Percentiles rank a stretch among this genome's conserved stretches.
phyloP scores from a whole-genome alignment of 2,113 vertebrate species.

The Neolamprologus kungweensis region DNA sequence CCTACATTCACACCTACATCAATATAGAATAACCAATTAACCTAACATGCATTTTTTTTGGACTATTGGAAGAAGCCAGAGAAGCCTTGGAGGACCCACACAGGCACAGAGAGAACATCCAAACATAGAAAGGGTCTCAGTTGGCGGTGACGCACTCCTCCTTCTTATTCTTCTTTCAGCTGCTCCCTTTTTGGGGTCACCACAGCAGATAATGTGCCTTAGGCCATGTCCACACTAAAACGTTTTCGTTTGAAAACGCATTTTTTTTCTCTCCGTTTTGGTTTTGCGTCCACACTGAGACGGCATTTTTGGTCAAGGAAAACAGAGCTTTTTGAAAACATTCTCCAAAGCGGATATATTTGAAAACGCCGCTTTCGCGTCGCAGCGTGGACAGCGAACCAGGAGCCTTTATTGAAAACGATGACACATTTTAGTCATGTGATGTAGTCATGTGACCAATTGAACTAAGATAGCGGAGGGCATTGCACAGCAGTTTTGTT shows the following conservation, averaged over 20 bases:
- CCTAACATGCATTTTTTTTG: background rate
- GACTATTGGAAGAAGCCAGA: background rate
- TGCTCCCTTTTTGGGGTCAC: background rate
- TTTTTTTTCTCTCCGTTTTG: background rate
- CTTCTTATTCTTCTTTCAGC: background rate
- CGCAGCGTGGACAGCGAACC: rapidly evolving
- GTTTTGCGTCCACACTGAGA: background rate
- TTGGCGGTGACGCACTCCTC: background rate
- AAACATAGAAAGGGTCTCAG: background rate
- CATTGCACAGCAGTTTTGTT: background rate
- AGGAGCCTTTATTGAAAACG: background rate
- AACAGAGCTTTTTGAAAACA: background rate
- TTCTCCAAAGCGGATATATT: background rate
- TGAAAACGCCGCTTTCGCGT: rapidly evolving
- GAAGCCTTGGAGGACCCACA: background rate
- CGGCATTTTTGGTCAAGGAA: background rate
- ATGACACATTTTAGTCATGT: background rate
- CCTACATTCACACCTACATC: background rate
- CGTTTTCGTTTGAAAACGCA: rapidly evolving
- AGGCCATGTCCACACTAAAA: background rate
- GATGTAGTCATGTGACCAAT: background rate
- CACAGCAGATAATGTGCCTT: background rate
- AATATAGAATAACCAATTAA: background rate
- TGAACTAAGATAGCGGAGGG: background rate
- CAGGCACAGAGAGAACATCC: background rate